A percentile compares a stretch with the other conserved stretches of the same genome.
Conservation (phyloP, 2,797 vertebrate genomes). For the Fistularia commersonii region DNA sequence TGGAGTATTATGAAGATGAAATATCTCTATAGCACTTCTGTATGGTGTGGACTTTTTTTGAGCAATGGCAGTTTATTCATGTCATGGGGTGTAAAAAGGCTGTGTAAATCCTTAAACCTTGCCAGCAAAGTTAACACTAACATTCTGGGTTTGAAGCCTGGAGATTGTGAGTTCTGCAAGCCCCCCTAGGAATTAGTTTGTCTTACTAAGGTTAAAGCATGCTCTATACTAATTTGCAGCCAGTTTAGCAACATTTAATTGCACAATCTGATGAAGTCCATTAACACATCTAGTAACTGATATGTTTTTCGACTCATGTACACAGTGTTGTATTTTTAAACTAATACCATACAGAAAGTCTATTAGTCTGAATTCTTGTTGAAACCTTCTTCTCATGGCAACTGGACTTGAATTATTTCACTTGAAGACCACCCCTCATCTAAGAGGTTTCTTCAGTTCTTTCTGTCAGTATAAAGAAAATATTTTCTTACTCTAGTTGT, state of each 20-base stretch:
- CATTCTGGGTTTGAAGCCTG: neutral
- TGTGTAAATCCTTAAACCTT: conserved; percentile 2
- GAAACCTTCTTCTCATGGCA: no score
- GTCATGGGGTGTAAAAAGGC: neutral
- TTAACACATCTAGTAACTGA: no score
- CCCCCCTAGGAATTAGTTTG: neutral
- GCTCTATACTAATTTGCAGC: conserved; percentile 1
- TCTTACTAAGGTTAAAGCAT: neutral
- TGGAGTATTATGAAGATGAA: neutral
- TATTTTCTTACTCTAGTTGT: neutral
- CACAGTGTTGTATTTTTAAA: no score
- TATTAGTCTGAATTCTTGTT: no score
- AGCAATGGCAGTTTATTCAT: conserved; percentile 2
- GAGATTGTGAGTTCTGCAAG: neutral
- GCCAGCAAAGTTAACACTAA: neutral
- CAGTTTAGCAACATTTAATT: no score
- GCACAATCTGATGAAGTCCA: no score
- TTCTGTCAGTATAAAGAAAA: no score
- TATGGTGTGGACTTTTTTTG: neutral
- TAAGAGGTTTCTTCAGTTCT: no score
- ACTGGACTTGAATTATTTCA: no score
- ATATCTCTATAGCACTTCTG: neutral
- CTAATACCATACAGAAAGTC: no score
- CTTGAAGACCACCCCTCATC: no score
- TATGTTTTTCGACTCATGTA: no score